Conservation (phyloP, 1,140 invertebrate genomes). For the Hypsibius dujardini region DNA sequence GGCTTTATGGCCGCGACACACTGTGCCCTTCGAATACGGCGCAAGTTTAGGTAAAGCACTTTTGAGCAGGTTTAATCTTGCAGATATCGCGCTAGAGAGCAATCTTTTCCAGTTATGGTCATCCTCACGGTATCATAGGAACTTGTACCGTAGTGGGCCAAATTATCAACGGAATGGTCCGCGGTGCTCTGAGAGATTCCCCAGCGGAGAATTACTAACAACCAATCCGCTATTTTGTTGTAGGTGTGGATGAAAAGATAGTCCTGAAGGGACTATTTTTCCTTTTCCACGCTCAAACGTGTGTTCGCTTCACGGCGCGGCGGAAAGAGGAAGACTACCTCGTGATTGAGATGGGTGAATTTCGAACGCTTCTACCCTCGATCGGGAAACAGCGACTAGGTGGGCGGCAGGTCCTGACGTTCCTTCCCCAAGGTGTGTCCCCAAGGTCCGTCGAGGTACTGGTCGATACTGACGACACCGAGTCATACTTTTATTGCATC, state of each 20-base stretch:
- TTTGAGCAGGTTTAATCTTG: too few species aligned
- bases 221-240: neutral
- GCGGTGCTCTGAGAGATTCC: neutral
- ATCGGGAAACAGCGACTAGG: neutral
- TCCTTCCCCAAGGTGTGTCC: neutral
- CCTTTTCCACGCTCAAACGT: slow-evolving; percentile 1
- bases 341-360: neutral
- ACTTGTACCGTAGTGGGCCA: too few species aligned
- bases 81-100: too few species aligned
- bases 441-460: neutral
- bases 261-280: neutral
- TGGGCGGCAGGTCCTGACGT: neutral
- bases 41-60: neutral
- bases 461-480: neutral
- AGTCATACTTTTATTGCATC: neutral
- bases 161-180: too few species aligned
- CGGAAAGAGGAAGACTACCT: neutral
- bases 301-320: neutral
- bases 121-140: too few species aligned
- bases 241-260: neutral
- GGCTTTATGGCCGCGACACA: neutral
- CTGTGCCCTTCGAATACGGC: neutral
- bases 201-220: neutral
- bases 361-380: neutral
- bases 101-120: too few species aligned